Base-by-base conservation (phyloP, 1,140 invertebrate species). In the Wasmannia auropunctata region DNA sequence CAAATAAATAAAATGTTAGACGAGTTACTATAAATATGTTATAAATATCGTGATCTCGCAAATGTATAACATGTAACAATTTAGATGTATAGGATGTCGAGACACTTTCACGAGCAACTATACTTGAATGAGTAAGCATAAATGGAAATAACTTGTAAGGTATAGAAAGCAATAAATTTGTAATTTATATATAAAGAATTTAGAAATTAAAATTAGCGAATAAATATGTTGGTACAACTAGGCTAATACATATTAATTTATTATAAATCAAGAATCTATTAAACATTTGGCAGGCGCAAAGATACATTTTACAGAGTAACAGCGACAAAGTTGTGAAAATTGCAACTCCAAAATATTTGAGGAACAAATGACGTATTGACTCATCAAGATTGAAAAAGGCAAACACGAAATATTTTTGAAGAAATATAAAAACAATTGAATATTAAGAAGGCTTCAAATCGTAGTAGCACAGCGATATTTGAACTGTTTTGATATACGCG, bases 341-440 rank as follows among this genome's bases (percentile, higher is more conserved):
- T 16, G 7, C 6, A 72, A 51, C 10, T 72, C 1, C 4, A 40
- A 40, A 65, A 8, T 37, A 4, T 46, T 19, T 7, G 10, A n/a
- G 8, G 5, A 40, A 0, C 3, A 28, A 28, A 70, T 6, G 8
- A 70, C n/a, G 7, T 4, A 40, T 28, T 31, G 28, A n/a, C n/a
- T 25, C 7, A 34, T n/a, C 34, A 65, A 62, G 51, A 67, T 80
- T 34, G 28, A 28, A 16, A 69, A 54, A 81, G 56, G 34, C 19
- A 10, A 19, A 58, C 31, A 74, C 51, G 28, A 63, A 63, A 70
- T 74, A 63, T 79, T 31, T 60, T 54, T 10, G 10, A 40, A 56
- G 7, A n/a, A 3, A 74, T 72, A 14, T 72, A 62, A 46, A 88
- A 89, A 89, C 72, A 89, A 83, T 37, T 79, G 87, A 89, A 58